phyloP scores from a whole-genome alignment of 1,140 invertebrate genomes.

The Neotoxoptera formosana region DNA sequence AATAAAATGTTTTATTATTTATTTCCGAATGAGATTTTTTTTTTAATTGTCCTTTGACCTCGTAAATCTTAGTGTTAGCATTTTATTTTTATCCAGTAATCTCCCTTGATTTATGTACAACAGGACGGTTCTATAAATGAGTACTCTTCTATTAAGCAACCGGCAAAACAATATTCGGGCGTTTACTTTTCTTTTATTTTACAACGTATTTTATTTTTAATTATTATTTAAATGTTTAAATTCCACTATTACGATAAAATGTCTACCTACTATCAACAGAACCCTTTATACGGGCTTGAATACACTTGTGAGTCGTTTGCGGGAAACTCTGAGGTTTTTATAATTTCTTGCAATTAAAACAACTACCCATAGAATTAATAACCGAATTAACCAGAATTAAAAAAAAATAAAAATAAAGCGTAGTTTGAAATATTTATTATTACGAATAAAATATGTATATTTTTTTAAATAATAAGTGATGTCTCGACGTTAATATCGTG shows the following conservation, averaged over 20 bases:
- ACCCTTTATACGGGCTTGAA: background rate
- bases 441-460: no score
- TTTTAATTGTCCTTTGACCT: background rate
- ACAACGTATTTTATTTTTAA: background rate
- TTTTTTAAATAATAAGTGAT: no score
- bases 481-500: no score
- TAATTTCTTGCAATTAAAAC: background rate
- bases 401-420: no score
- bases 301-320: background rate
- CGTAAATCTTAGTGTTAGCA: background rate
- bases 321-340: background rate
- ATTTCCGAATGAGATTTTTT: background rate
- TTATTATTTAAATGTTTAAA: background rate
- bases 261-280: background rate
- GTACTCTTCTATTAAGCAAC: background rate
- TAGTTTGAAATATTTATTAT: no score
- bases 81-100: conserved; percentile 2
- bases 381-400: no score
- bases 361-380: background rate
- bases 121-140: background rate
- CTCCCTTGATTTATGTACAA: background rate
- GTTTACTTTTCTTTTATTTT: background rate
- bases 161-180: background rate
- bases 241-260: background rate
- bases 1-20: background rate